A percentile compares a stretch with the other conserved stretches of the same genome.
Evolutionary conservation across 2,113 vertebrate genomes (phyloP).

Genomic region (Pedionomus torquatus): DNA sequence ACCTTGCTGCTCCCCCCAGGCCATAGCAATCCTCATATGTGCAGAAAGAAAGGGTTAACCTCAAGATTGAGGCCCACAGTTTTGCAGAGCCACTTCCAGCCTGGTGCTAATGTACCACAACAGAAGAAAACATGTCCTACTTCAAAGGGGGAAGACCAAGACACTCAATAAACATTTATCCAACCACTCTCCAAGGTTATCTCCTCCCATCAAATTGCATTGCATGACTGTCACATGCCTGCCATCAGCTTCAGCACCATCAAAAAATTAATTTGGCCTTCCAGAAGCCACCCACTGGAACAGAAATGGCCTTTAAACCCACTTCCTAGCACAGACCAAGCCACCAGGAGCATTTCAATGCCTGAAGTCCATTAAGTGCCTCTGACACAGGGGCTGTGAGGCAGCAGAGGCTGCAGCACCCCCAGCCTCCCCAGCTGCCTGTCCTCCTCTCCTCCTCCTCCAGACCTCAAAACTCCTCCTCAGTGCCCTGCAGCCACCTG

Average conservation of each 20-base stretch:
- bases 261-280: neutral
- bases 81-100: neutral
- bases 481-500: neutral
- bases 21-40: neutral
- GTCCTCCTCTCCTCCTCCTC: neutral
- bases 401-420: neutral
- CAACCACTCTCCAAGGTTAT: neutral
- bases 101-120: rapidly evolving
- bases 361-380: neutral
- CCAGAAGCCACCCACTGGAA: neutral
- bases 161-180: neutral
- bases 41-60: neutral
- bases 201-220: neutral
- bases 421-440: neutral
- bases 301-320: neutral
- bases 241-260: neutral
- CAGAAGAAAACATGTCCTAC: neutral
- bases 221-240: neutral
- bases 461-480: neutral
- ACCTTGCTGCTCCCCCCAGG: neutral
- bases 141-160: neutral
- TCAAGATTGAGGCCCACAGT: rapidly evolving
- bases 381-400: rapidly evolving
- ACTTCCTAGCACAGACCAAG: neutral
- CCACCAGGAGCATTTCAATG: neutral